Base-by-base conservation (phyloP, 2,797 vertebrate genomes). In the Florisuga fusca region DNA sequence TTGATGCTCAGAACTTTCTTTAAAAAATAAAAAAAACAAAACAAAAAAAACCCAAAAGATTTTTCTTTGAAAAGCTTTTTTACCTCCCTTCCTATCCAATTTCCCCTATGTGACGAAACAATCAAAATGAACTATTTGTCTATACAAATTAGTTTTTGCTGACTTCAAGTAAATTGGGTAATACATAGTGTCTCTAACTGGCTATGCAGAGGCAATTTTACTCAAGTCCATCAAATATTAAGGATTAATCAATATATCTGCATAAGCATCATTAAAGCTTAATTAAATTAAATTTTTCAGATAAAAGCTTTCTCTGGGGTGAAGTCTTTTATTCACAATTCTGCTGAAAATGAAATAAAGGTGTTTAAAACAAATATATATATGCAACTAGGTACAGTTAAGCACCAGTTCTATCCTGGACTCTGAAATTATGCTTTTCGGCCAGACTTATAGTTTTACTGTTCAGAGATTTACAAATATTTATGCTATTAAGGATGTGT, bases 131-230 rank as follows among this genome's bases (percentile, higher is more conserved):
- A 74, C 5, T 25, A 51, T 90, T 95, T 93, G 55, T 79, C 85
- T 81, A 87, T 89, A 92, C 48, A 82, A 92, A 95, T 89, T 61
- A 87, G 23, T 21, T 93, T 92, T 90, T 85, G 41, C 12, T 79
- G 34, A 58, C 61, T 92, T 93, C n/a, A 75, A 72, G 38, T 69
- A 84, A 82, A 80, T 84, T 67, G 90, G 43, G 18, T 87, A 77
- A 66, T 63, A 89, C 50, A 36, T 38, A 63, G 22, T 61, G 34
- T 77, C 71, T 75, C 53, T 91, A 55, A 55, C 17, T 54, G 33
- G 23, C 5, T 89, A 10, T 10, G 6, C 34, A 10, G 7, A 67
- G 29, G 46, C 6, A 87, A 58, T 84, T 84, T 78, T 64, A 82
- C 18, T 67, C 3, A 2, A 50, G 68, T 79, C 38, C 21, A 51